These are phyloP conservation scores for Callyntrura sp. DNA, from an alignment of 2,888 invertebrate species.

Conservation along the genomic window DNA sequence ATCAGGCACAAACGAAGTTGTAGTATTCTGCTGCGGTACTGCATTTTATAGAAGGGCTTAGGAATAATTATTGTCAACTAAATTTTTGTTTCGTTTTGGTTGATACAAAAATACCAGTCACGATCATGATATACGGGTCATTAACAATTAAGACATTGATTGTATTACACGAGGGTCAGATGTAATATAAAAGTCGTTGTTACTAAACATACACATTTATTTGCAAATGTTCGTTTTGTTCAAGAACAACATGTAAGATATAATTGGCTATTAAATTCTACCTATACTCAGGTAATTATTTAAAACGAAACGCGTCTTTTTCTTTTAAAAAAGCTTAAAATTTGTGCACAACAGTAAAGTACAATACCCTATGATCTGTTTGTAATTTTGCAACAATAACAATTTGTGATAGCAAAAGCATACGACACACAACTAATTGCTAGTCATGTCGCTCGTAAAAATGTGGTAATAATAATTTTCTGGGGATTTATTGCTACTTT, in stretches of 20 bases:
- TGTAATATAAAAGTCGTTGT: background rate
- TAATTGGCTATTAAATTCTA: background rate
- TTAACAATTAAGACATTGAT: constrained; percentile 41
- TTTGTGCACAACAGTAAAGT: background rate
- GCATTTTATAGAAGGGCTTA: background rate
- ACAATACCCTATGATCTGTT: background rate
- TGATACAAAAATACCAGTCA: constrained; percentile 17
- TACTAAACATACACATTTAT: background rate
- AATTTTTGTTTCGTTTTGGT: background rate
- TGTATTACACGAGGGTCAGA: constrained; percentile 33
- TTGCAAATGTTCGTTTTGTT: constrained; percentile 34
- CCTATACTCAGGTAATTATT: background rate
- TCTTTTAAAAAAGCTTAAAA: background rate
- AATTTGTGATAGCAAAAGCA: constrained; percentile 22
- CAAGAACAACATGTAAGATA: constrained; percentile 19
- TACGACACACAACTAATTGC: background rate
- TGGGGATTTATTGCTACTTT: constrained; percentile 20
- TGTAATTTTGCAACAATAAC: constrained; percentile 2
- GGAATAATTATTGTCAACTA: constrained; percentile 42
- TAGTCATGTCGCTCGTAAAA: background rate
- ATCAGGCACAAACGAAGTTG: no score
- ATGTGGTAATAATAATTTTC: constrained; percentile 1
- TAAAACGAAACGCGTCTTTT: background rate
- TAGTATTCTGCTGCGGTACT: background rate
- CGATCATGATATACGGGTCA: constrained; percentile 37